These are phyloP conservation scores for Odiellus spinosus DNA, from an alignment of 2,888 invertebrate species.

Conservation along the genomic window DNA sequence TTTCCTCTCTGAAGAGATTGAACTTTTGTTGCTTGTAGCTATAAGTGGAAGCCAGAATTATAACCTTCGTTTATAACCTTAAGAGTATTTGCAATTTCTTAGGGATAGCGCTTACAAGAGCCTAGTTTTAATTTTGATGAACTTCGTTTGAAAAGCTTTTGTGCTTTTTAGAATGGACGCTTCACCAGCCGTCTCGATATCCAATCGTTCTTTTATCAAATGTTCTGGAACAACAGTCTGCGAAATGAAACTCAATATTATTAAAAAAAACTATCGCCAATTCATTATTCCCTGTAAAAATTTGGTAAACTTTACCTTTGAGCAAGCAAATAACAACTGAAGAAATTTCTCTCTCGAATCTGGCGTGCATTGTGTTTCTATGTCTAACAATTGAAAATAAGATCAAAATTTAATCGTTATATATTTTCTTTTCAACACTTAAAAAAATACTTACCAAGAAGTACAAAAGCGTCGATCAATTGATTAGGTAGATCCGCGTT, in stretches of 20 bases:
- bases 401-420: neutral
- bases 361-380: constrained; percentile 53
- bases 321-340: constrained; percentile 24
- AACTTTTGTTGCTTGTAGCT: constrained; percentile 99
- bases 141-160: constrained; percentile 69
- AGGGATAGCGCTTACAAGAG: constrained; percentile 66
- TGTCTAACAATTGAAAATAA: constrained; percentile 41
- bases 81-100: neutral
- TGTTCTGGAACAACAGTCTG: constrained; percentile 45
- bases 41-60: constrained; percentile 27
- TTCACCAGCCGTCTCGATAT: constrained; percentile 83
- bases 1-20: constrained; percentile 95
- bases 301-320: constrained; percentile 11
- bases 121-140: constrained; percentile 94
- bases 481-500: too few species aligned
- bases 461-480: too few species aligned
- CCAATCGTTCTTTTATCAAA: constrained; percentile 74
- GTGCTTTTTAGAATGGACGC: constrained; percentile 75
- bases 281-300: too few species aligned
- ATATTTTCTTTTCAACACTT: too few species aligned
- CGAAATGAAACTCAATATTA: too few species aligned
- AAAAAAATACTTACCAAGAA: too few species aligned
- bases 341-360: constrained; percentile 52
- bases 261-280: constrained; percentile 37
- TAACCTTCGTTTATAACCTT: too few species aligned